phyloP scores from a whole-genome alignment of 1,140 invertebrate species.

The Steinernema feltiae region DNA sequence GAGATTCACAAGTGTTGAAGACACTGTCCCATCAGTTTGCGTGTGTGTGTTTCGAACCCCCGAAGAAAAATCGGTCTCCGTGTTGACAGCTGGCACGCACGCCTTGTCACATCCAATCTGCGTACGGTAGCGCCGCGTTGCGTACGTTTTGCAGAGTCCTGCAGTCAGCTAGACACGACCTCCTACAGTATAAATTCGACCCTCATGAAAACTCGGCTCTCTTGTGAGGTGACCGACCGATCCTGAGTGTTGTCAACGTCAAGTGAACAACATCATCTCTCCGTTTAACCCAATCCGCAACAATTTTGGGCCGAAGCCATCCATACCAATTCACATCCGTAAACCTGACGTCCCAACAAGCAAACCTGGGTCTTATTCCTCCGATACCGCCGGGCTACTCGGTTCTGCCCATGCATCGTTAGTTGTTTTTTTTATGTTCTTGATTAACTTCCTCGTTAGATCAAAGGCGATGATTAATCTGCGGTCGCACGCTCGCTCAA shows the following conservation, averaged over 20 bases:
- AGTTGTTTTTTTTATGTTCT: not conserved
- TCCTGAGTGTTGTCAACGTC: not conserved
- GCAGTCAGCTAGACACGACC: constrained; percentile 5
- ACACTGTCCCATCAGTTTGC: constrained; percentile 5
- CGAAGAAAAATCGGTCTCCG: constrained; percentile 11
- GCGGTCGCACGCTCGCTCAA: not conserved
- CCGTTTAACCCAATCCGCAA: not conserved
- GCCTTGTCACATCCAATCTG: constrained; percentile 9
- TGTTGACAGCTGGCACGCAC: constrained; percentile 12
- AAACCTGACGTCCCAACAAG: constrained; percentile 7
- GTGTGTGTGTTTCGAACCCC: constrained; percentile 14
- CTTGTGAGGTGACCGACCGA: constrained; percentile 8
- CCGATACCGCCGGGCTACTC: constrained; percentile 1
- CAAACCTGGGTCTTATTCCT: constrained; percentile 11
- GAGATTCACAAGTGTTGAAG: constrained; percentile 15
- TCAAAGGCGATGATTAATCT: not conserved
- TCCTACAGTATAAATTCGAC: constrained; percentile 11
- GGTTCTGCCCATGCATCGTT: constrained; percentile 6
- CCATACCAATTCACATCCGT: not conserved
- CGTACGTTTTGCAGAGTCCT: not conserved
- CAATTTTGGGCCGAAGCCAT: constrained; percentile 7
- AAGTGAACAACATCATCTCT: not conserved
- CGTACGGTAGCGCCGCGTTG: constrained; percentile 6
- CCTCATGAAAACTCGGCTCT: constrained; percentile 2
- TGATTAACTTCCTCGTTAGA: not conserved